phyloP scores from a whole-genome alignment of 2,888 invertebrate genomes.

The Thereva unica region DNA sequence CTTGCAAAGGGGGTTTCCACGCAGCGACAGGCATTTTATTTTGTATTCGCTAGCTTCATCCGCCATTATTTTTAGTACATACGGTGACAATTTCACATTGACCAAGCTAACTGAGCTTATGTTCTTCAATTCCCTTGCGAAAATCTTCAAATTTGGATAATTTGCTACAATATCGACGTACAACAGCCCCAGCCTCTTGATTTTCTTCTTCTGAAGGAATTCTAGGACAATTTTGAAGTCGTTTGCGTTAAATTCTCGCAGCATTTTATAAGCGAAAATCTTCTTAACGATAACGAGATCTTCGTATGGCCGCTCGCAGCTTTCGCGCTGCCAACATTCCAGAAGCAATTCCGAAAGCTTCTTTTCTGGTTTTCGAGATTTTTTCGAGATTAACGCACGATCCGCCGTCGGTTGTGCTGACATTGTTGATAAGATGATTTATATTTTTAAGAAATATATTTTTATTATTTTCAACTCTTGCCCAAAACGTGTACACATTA shows the following conservation, averaged over 20 bases:
- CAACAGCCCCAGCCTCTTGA: conserved; percentile 32
- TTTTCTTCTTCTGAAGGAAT: conserved; percentile 45
- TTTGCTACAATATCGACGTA: conserved; percentile 20
- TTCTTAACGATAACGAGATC: conserved; percentile 49
- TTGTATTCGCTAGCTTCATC: too few relatives aligned
- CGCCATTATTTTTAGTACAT: not conserved
- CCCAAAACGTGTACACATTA: too few relatives aligned
- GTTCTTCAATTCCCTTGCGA: conserved; percentile 3
- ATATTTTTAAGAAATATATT: too few relatives aligned
- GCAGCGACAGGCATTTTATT: not conserved
- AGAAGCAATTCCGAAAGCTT: conserved; percentile 47
- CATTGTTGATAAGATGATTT: too few relatives aligned
- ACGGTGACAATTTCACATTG: conserved; percentile 24
- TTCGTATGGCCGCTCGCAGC: conserved; percentile 50
- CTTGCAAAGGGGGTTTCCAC: conserved; percentile 34
- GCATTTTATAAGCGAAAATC: conserved; percentile 50
- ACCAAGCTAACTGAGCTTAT: conserved; percentile 31
- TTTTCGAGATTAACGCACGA: too few relatives aligned
- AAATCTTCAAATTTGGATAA: conserved; percentile 37
- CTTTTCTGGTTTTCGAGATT: not conserved
- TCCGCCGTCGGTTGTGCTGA: too few relatives aligned
- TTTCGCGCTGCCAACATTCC: conserved; percentile 55
- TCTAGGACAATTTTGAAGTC: conserved; percentile 49
- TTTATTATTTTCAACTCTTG: too few relatives aligned
- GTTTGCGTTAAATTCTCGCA: conserved; percentile 44